Conservation (phyloP, 2,113 vertebrate genomes). For the Copsychus sechellarum region DNA sequence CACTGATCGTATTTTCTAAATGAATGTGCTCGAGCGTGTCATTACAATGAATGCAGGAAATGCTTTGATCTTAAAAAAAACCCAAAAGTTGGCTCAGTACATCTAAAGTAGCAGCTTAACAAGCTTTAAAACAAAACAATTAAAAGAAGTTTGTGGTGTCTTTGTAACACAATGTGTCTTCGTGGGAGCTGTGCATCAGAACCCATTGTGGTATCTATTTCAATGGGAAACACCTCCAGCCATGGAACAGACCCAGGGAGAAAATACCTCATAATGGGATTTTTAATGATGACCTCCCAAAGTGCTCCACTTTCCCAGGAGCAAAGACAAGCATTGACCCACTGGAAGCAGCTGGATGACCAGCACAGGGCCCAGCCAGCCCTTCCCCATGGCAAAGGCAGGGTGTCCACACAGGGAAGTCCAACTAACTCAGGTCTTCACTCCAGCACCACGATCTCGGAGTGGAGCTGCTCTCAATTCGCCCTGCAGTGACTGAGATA, state of each 20-base stretch:
- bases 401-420: accelerated
- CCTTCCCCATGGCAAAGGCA: accelerated
- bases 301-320: neutral
- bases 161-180: neutral
- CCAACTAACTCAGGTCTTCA: accelerated
- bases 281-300: neutral
- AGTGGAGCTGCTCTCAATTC: neutral
- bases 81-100: neutral
- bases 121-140: conserved; percentile 43
- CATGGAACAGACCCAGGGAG: neutral
- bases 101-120: conserved; percentile 10
- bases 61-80: neutral
- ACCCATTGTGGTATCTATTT: accelerated
- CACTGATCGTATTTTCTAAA: neutral
- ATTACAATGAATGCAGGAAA: neutral
- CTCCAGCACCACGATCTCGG: accelerated
- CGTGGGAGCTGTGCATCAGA: accelerated
- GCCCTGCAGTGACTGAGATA: accelerated
- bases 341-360: accelerated
- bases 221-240: accelerated
- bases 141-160: neutral
- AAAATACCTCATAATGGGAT: neutral
- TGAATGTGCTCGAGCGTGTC: neutral
- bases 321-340: accelerated
- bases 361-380: neutral